A percentile compares a stretch with the other conserved stretches of the same genome.
Evolutionary conservation across 92 coral and sea anemone genomes (phyloP).

Genomic region (Isaurus tuberculatus): DNA sequence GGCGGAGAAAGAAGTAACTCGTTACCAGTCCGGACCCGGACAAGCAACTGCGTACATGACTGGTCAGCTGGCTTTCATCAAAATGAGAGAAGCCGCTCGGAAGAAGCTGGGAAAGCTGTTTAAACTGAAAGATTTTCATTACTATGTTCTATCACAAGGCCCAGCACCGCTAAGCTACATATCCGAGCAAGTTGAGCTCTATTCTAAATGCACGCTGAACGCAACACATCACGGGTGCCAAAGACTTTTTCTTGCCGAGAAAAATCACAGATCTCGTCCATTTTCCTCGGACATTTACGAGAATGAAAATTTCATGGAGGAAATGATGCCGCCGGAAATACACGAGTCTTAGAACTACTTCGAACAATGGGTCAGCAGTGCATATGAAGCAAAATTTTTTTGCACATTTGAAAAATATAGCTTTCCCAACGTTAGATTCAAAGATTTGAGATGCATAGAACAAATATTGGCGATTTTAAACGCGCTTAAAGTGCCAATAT

Average conservation of each 20-base stretch:
- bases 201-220: conserved; percentile 64
- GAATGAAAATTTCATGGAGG: conserved; percentile 15
- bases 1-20: conserved; percentile 92
- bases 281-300: conserved; percentile 4
- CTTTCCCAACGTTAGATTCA: neutral
- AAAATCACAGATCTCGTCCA: neutral
- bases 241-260: conserved; percentile 24
- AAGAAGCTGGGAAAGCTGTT: conserved; percentile 73
- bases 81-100: conserved; percentile 74
- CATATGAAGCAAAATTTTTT: neutral
- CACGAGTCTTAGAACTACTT: conserved; percentile 19
- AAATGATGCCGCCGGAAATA: conserved; percentile 27
- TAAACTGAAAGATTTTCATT: conserved; percentile 85
- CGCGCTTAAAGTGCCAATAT: too few relatives aligned
- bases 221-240: conserved; percentile 60
- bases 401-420: neutral
- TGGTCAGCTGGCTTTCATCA: conserved; percentile 89
- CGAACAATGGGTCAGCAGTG: neutral
- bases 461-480: too few relatives aligned
- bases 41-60: conserved; percentile 98
- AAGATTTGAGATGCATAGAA: too few relatives aligned
- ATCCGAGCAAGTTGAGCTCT: conserved; percentile 64
- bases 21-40: conserved; percentile 97
- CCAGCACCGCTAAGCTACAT: conserved; percentile 80
- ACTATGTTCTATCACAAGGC: conserved; percentile 82